These are phyloP conservation scores for Cepaea nemoralis DNA, from an alignment of 1,140 invertebrate species.

Conservation along the genomic window DNA sequence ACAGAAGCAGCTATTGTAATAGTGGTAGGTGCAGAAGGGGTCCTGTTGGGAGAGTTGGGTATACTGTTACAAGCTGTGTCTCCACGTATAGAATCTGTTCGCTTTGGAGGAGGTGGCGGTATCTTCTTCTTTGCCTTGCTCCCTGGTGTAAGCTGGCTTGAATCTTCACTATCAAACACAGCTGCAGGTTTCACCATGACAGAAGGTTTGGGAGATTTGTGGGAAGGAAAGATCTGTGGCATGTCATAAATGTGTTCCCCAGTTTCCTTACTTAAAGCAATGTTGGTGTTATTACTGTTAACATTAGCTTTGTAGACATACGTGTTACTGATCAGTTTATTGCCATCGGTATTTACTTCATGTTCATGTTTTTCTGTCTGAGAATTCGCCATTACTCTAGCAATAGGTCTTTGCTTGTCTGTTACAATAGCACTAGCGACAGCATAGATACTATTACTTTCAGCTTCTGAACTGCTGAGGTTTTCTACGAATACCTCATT, in stretches of 20 bases:
- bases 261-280: conserved; percentile 27
- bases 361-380: conserved; percentile 62
- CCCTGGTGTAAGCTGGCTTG: conserved; percentile 37
- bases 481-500: conserved; percentile 47
- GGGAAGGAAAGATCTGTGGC: conserved; percentile 51
- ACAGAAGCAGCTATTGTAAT: conserved; percentile 11
- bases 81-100: conserved; percentile 74
- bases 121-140: conserved; percentile 70
- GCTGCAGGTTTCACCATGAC: conserved; percentile 35
- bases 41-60: conserved; percentile 17
- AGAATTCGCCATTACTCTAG: conserved; percentile 82
- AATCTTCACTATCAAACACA: conserved; percentile 1
- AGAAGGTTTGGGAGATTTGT: conserved; percentile 45
- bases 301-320: not conserved
- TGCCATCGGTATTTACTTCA: conserved; percentile 60
- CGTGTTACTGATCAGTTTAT: conserved; percentile 41
- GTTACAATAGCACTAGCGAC: conserved; percentile 28
- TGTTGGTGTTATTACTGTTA: conserved; percentile 12
- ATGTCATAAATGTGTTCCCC: conserved; percentile 66
- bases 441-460: conserved; percentile 46
- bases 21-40: not conserved
- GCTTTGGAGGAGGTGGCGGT: conserved; percentile 85
- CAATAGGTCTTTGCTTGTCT: conserved; percentile 79
- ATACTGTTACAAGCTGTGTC: not conserved
- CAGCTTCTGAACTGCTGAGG: conserved; percentile 51